Conservation (phyloP, 2,888 invertebrate genomes). For the Leucophora obtusa region DNA sequence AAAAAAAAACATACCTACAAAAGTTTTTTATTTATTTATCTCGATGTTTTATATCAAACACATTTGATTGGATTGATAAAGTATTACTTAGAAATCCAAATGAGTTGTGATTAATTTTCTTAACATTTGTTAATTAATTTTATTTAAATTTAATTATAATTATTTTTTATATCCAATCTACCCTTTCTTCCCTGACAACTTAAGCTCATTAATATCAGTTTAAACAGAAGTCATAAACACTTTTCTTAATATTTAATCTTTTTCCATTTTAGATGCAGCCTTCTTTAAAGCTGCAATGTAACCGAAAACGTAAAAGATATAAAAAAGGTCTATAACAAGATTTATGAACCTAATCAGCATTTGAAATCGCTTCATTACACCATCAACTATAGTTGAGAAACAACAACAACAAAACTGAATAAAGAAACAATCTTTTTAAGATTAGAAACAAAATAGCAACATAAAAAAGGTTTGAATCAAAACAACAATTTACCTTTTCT, state of each 20-base stretch:
- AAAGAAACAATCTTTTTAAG: constrained; percentile 33
- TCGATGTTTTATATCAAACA: not conserved
- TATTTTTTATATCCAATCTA: not conserved
- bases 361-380: constrained; percentile 60
- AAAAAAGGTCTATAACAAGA: constrained; percentile 52
- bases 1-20: not conserved
- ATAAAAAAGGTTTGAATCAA: constrained; percentile 37
- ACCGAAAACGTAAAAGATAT: constrained; percentile 21
- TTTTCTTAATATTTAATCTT: constrained; percentile 52
- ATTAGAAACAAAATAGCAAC: constrained; percentile 21
- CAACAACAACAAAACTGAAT: not conserved
- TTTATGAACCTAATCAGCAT: constrained; percentile 61
- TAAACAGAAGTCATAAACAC: constrained; percentile 61
- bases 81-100: not conserved
- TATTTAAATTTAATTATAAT: constrained; percentile 26
- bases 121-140: constrained; percentile 55
- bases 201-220: constrained; percentile 49
- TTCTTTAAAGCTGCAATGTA: not conserved
- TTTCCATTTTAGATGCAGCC: not conserved
- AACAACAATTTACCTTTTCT: constrained; percentile 52
- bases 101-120: constrained; percentile 40
- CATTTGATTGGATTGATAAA: constrained; percentile 13
- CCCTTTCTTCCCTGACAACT: constrained; percentile 12
- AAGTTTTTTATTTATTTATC: not conserved
- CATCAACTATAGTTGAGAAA: constrained; percentile 29